Conservation (phyloP, 2,113 vertebrate genomes). For the Sakesphorus luctuosus region DNA sequence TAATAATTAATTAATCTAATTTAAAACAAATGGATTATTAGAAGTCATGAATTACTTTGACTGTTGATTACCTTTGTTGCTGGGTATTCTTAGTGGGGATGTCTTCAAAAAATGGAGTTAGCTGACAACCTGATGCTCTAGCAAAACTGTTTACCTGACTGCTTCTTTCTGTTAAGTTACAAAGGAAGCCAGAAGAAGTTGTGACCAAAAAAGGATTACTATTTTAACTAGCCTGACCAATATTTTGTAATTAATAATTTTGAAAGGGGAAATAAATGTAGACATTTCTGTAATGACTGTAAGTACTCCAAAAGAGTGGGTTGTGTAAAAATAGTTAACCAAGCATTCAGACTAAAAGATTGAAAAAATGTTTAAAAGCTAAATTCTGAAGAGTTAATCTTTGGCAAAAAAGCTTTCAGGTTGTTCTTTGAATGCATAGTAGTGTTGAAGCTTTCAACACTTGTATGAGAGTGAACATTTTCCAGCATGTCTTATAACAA, state of each 20-base stretch:
- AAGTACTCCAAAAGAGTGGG: slow-evolving; percentile 46
- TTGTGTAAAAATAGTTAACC: slow-evolving; percentile 48
- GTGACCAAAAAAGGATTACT: background rate
- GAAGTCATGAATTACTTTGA: background rate
- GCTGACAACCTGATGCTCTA: background rate
- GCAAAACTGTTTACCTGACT: background rate
- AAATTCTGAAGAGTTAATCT: background rate
- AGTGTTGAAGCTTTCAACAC: background rate
- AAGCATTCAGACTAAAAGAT: background rate
- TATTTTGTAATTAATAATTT: slow-evolving; percentile 56
- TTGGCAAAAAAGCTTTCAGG: background rate
- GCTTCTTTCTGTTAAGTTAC: background rate
- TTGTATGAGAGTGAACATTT: background rate
- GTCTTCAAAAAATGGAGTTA: background rate
- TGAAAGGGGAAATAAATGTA: slow-evolving; percentile 66
- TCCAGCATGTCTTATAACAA: background rate
- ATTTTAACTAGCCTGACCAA: slow-evolving; percentile 27
- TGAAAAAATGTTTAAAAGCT: slow-evolving; percentile 34
- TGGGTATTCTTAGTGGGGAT: background rate
- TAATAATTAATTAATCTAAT: background rate
- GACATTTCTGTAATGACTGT: slow-evolving; percentile 62
- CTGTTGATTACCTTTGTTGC: background rate
- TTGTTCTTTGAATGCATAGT: background rate
- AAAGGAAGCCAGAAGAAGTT: background rate
- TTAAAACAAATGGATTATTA: background rate